Base-by-base conservation (phyloP, 2,888 invertebrate species). In the Sphinx pinastri region DNA sequence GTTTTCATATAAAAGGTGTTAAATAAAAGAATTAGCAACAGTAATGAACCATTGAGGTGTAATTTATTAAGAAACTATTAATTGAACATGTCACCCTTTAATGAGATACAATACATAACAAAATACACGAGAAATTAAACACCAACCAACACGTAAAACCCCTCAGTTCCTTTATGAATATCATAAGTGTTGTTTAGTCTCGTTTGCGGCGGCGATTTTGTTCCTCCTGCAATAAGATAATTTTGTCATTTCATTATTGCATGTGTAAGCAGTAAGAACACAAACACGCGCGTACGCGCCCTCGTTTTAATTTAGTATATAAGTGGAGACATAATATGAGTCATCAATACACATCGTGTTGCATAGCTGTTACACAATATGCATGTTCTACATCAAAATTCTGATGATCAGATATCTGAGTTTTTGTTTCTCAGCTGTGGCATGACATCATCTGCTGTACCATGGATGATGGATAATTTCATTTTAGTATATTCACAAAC, bases 151-250 rank as follows among this genome's bases (percentile, higher is more conserved):
- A 14, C 13, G 19, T 25, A 63, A 63, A 11, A 70, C 47, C 54
- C 12, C n/a, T 38, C 14, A 13, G 14, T 47, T 49, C 25, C n/a
- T 66, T 13, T 16, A 66, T 67, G 55, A 38, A 63, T 25, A 31
- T 67, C 38, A 16, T 31, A 59, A 11, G 16, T 47, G 13, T 68
- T 66, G 58, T 80, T 88, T 93, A 94, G 74, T 94, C 90, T 87
- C 94, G 93, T 80, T 92, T 94, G 84, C 94, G 94, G 79, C 94
- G 93, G 77, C 93, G 94, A 72, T 93, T 87, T 75, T 94, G 88
- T 79, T 94, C 94, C 81, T 94, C 94, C 94, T 94, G 87, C 68
- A 87, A 92, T 73, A 75, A 75, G 38, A 16, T 2, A 63, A 16
- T 54, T 14, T 38, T 19, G 16, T 13, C 19, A 14, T 38, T 19